Evolutionary conservation across 2,113 vertebrate species (phyloP), one percentile per base, ranked within the genome.

Genomic region (Eurypyga helias): DNA sequence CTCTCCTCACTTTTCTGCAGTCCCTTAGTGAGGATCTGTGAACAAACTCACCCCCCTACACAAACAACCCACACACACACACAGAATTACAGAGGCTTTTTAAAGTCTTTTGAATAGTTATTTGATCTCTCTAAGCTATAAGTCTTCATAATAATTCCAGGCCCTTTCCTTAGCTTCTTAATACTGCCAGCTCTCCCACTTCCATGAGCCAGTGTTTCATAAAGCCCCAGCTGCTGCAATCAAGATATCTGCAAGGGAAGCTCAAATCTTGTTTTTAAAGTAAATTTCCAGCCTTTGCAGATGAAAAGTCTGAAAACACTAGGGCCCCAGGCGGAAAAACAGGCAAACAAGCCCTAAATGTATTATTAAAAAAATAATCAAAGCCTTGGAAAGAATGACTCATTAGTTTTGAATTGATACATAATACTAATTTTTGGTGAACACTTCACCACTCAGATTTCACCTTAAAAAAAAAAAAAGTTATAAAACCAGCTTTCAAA

Each of bases 191-290:
- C 25, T 80, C 66, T 95, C 64, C 75, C 75, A 57, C 87, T 95
- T 94, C 71, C 75, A 84, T 55, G 48, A 96, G 76, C 51, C 80
- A 81, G 23, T 77, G 67, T 89, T 95, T 94, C 85, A 90, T 88
- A 93, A 94, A 90, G n/a, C 33, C 62, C 64, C 93, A 96, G 95
- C 95, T 94, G 83, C 71, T 92, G 76, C 67, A 93, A 89, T 92
- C 95, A 92, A 92, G 72, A 75, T 94, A 94, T 92, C 76, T 96
- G 79, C 95, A 96, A 89, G 48, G 8, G 41, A 95, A 97, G 75
- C 71, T 92, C 85, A 93, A 93, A 83, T 93, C 79, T 90, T 77
- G 34, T 77, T 96, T 96, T 77, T 86, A 86, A 90, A 97, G 86
- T 80, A 87, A 75, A 83, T 90, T 97, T 95, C 60, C 69, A 96